Evolutionary conservation across 2,113 vertebrate species (phyloP), one percentile per base, ranked within the genome.

Genomic region (Chaetodon trifascialis): DNA sequence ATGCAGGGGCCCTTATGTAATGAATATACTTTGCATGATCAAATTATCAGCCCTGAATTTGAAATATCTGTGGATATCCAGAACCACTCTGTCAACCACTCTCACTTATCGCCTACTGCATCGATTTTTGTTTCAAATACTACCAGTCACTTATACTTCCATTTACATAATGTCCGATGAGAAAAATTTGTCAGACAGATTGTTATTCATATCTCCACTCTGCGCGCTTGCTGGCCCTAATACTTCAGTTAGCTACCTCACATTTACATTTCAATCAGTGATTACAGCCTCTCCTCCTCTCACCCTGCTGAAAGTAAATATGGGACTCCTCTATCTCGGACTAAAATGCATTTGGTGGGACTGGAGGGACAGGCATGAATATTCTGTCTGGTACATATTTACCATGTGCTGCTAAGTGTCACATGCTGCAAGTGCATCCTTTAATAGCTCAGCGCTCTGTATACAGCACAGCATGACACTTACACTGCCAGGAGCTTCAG

Each of bases 81-180:
- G 70, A 90, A 76, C 71, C 86, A 89, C 82, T 92, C 89, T 85
- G 89, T 86, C 89, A 85, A 84, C 88, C 86, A 89, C 85, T 82
- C 85, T 88, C 87, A 84, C 92, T 93, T 85, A 91, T 91, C 89
- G 80, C 87, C 89, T 91, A 75, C 89, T 83, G 90, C 90, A 93
- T 94, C 80, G 76, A 91, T 91, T 93, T 90, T 89, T 88, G 75
- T 90, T 92, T 88, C 86, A 91, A 91, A 92, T 87, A 73, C 91
- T 83, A 88, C 91, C 83, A 86, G 88, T 93, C 93, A 91, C 91
- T 93, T 91, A 90, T 73, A 85, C 80, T 4, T n/a, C 65, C 82
- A 94, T 94, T 94, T 93, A 89, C 93, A 94, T 93, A 94, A 92
- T 93, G 90, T 92, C 88, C 82, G 40, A 88, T 93, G 93, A 92